phyloP scores from a whole-genome alignment of 2,113 vertebrate species.

The Misgurnus mizolepis region DNA sequence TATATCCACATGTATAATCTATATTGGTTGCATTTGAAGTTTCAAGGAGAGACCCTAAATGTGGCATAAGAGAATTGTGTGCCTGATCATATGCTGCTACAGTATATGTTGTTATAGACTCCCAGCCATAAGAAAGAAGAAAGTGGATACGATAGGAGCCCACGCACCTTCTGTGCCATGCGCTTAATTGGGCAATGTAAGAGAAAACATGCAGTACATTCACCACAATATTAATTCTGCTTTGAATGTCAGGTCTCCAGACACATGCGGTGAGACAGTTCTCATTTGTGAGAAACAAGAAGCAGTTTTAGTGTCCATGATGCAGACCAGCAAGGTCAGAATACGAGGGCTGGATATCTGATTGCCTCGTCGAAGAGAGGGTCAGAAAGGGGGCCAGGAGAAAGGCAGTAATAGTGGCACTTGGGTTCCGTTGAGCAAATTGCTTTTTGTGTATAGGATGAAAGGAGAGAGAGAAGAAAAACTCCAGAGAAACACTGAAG shows the following conservation, averaged over 20 bases:
- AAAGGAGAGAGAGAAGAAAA: constrained; percentile 7
- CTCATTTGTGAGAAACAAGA: constrained; percentile 2
- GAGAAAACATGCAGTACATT: not conserved
- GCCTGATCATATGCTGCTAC: too few species aligned
- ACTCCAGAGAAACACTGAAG: not conserved
- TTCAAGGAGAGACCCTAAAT: too few species aligned
- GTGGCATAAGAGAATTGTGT: too few species aligned
- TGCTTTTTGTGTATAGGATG: constrained; percentile 33
- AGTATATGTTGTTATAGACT: not conserved
- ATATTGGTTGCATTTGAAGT: too few species aligned
- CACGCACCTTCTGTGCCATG: not conserved
- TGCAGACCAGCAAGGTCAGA: not conserved
- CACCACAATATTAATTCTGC: not conserved
- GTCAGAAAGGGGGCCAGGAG: not conserved
- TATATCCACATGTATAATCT: too few species aligned
- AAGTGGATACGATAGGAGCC: not conserved
- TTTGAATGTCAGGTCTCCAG: not conserved
- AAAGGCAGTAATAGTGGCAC: constrained; percentile 8
- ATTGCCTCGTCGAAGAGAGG: not conserved
- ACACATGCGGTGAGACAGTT: not conserved
- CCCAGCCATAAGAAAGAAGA: not conserved
- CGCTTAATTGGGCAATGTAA: not conserved
- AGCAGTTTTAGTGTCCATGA: constrained; percentile 4
- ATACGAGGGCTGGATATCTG: constrained; percentile 13
- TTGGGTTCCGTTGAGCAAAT: constrained; percentile 23